Base-by-base conservation (phyloP, 1,140 invertebrate species). In the Drosophila sulfurigaster region DNA sequence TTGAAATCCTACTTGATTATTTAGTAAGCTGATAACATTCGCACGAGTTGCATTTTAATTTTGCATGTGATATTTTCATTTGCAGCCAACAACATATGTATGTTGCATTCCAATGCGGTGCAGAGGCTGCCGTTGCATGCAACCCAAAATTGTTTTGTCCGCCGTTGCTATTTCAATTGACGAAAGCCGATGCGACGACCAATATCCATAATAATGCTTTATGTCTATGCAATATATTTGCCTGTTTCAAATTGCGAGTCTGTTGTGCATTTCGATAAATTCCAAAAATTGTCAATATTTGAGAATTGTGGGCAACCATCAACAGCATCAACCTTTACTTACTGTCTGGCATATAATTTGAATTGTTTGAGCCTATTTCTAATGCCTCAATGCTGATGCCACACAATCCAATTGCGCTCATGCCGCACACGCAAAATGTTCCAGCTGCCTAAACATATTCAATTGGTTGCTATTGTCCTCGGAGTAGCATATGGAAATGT, bases 401-500 rank as follows among this genome's bases (percentile, higher is more conserved):
- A 32, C 6, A 48, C 7, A 15, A 48, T 48, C 8, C 8, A 7
- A 20, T 48, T 20, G 13, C 6, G 4, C 25, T 5, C 8, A 20
- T 28, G 20, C 11, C 20, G 28, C 48, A 5, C 1, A 10, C 10
- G 16, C 6, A 10, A 49, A 49, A 2, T 25, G 48, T 49, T 49
- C 20, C 16, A 20, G 20, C 48, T 49, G 38, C 38, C 3, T 1
- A 13, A 1, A 43, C 10, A 5, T 20, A 25, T 54, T 15, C 30
- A 54, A 28, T 7, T 43, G 8, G 8, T n/a, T 13, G 13, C 10
- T 16, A 11, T 32, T 38, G 6, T 8, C 49, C 28, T 16, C 15
- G 5, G 25, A 41, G 79, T 64, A 78, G 56, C 69, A 70, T 81
- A 69, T 78, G 69, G 69, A 82, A 75, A 82, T 82, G 62, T 66